These are phyloP conservation scores for Drosophila helvetica DNA, from an alignment of 2,888 invertebrate genomes.

Conservation along the genomic window DNA sequence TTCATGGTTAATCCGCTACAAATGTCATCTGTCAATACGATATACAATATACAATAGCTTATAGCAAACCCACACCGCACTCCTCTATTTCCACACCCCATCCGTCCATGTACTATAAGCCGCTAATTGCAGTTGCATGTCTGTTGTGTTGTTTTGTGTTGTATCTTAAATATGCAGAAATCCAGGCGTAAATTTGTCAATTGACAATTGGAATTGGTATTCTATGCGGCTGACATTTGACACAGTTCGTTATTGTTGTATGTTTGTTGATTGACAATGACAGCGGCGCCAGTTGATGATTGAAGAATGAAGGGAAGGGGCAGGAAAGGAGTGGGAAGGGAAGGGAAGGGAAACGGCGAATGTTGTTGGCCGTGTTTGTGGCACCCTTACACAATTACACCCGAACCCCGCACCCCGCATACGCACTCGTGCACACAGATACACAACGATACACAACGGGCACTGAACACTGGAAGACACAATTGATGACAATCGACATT, in stretches of 20 bases:
- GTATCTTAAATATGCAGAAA: conserved; percentile 47
- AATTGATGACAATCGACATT: conserved; percentile 50
- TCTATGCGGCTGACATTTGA: conserved; percentile 51
- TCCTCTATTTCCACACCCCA: not conserved
- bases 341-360: conserved; percentile 21
- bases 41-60: not conserved
- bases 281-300: conserved; percentile 21
- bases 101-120: not conserved
- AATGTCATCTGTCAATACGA: conserved; percentile 64
- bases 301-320: conserved; percentile 17
- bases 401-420: not conserved
- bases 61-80: not conserved
- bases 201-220: conserved; percentile 13
- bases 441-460: not conserved
- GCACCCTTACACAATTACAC: not conserved
- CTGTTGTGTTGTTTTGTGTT: not conserved
- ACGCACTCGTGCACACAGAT: conserved; percentile 1
- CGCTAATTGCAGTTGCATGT: conserved; percentile 64
- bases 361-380: conserved; percentile 22
- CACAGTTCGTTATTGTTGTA: conserved; percentile 44
- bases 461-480: conserved; percentile 20
- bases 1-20: conserved; percentile 67
- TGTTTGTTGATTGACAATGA: conserved; percentile 43
- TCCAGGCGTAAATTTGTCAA: conserved; percentile 52
- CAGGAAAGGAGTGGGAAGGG: not conserved